Evolutionary conservation across 2,113 vertebrate species (phyloP).

Genomic region (Urocolius indicus): DNA sequence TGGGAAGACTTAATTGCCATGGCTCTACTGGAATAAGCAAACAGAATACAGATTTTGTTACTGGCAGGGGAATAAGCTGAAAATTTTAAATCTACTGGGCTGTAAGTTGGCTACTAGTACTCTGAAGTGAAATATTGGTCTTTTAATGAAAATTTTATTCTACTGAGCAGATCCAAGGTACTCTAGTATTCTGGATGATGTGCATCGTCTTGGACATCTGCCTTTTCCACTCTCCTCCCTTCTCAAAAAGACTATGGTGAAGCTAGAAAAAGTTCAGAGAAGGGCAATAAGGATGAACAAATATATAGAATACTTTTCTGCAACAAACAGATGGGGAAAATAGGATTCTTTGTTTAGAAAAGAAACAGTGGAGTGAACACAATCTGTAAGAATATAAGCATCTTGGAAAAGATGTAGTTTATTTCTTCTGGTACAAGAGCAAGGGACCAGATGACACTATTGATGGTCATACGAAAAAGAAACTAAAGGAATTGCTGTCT

Average conservation of each 20-base stretch:
- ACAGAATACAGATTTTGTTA: neutral
- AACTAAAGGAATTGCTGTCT: neutral
- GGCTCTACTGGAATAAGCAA: neutral
- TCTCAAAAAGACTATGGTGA: neutral
- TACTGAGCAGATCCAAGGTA: neutral
- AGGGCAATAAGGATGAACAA: neutral
- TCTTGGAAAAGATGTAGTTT: neutral
- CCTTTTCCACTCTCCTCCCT: neutral
- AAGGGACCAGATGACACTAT: neutral
- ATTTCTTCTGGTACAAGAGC: neutral
- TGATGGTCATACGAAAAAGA: neutral
- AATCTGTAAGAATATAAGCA: neutral
- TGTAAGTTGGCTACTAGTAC: neutral
- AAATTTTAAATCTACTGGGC: neutral
- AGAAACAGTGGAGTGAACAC: neutral
- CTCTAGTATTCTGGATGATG: neutral
- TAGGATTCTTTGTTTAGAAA: neutral
- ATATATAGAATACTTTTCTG: neutral
- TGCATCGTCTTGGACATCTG: neutral
- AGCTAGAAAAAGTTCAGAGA: neutral
- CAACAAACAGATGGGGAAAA: neutral
- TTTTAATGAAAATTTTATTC: neutral
- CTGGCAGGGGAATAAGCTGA: neutral
- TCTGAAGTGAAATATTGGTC: neutral
- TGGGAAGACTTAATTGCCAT: neutral